Evolutionary conservation across 2,888 invertebrate genomes (phyloP).

Genomic region (Villa cingulata): DNA sequence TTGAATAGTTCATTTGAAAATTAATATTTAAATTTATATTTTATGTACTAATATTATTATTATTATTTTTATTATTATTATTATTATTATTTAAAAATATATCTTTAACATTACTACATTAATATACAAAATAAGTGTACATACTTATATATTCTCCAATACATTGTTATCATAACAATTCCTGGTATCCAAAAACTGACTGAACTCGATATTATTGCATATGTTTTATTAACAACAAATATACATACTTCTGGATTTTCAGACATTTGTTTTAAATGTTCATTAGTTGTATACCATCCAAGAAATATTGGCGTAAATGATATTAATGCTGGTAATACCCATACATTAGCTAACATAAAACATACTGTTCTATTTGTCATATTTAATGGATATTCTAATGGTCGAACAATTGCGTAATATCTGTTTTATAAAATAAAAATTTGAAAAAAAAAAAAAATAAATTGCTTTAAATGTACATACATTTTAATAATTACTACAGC

Average conservation of each 20-base stretch:
- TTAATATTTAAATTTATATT: no score
- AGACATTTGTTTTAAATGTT: constrained; percentile 45
- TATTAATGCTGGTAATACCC: constrained; percentile 83
- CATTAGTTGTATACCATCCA: constrained; percentile 85
- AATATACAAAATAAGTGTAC: no score
- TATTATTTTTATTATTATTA: no score
- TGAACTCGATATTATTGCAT: constrained; percentile 77
- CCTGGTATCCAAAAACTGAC: constrained; percentile 91
- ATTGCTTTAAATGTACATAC: no score
- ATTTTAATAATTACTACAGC: no score
- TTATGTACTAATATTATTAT: constrained; percentile 1
- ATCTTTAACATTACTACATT: no score
- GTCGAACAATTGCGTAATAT: constrained; percentile 87
- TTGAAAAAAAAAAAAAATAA: no score
- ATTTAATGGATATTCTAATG: constrained; percentile 81
- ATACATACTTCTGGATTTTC: constrained; percentile 61
- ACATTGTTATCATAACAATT: constrained; percentile 84
- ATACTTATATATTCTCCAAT: constrained; percentile 60
- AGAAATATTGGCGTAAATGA: constrained; percentile 91
- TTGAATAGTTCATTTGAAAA: no score
- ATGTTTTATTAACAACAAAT: constrained; percentile 75
- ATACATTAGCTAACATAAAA: constrained; percentile 75
- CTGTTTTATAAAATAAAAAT: constrained; percentile 29
- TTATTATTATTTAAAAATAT: background rate
- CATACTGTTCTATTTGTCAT: constrained; percentile 75